Evolutionary conservation across 2,113 vertebrate genomes (phyloP).

Genomic region (Anas platyrhynchos): DNA sequence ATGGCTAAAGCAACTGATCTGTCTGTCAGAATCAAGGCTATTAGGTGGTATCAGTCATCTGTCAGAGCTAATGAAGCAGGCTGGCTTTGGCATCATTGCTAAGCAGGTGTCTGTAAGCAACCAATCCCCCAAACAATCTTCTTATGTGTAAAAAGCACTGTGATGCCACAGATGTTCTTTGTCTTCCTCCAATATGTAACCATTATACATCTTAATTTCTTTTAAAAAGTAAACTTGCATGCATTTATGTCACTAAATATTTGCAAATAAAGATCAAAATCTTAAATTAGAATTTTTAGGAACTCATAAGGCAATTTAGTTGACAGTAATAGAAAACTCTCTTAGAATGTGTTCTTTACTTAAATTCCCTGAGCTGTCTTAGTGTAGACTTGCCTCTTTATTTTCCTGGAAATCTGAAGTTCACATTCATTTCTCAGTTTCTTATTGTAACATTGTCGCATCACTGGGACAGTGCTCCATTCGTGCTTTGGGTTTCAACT

Average conservation of each 20-base stretch:
- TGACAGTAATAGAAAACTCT: background rate
- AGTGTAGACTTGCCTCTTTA: background rate
- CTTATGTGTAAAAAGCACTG: constrained; percentile 2
- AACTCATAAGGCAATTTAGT: background rate
- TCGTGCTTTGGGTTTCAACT: background rate
- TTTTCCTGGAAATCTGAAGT: background rate
- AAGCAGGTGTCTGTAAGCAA: constrained; percentile 6
- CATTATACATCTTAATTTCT: background rate
- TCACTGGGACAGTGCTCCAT: background rate
- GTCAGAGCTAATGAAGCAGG: background rate
- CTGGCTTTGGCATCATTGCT: background rate
- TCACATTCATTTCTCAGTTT: background rate
- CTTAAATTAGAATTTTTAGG: background rate
- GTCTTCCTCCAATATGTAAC: background rate
- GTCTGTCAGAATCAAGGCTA: background rate
- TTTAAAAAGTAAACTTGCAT: background rate
- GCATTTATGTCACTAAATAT: background rate
- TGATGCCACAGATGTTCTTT: background rate
- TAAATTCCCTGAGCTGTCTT: background rate
- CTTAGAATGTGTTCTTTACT: background rate
- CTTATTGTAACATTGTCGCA: background rate
- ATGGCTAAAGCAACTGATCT: background rate
- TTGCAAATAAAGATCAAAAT: background rate
- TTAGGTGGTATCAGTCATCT: background rate
- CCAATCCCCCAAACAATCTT: background rate